Base-by-base conservation (phyloP, 2,888 invertebrate species). In the Amitus sp. region DNA sequence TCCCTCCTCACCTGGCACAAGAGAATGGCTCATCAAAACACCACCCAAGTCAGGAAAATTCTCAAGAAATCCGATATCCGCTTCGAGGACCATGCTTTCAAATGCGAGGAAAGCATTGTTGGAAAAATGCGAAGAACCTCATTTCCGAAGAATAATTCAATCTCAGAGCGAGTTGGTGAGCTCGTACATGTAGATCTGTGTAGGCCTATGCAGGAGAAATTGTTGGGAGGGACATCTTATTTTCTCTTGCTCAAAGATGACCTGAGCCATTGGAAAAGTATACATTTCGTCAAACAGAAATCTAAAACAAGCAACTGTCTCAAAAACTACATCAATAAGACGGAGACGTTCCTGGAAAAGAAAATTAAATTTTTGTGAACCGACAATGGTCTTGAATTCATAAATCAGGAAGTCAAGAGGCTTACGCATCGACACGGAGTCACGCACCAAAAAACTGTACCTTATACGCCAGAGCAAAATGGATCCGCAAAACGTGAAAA, bases 121-220 rank as follows among this genome's bases (percentile, higher is more conserved):
- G 18, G 18, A 6, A 39, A 39, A 42, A 65, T 60, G 47, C 57
- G 58, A 7, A 33, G 50, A 7, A n/a, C 52, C 1, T 45, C 65
- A 7, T 66, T 67, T 39, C 27, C 49, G 6, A 50, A 28, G 7
- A 62, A 62, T 33, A 18, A 18, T 1, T 37, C 52, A 1, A 60
- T 54, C 19, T 19, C 62, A 9, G 45, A 13, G 6, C 49, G 34
- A 45, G 17, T 37, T 2, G 66, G 65, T 2, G 65, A 69, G 12
- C 19, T 70, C 1, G 37, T 67, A 1, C 66, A 66, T 27, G 62
- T 58, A 1, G 67, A 70, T 13, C 27, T 68, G 1, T 66, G 69
- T 28, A 67, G 69, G 0, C 62, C 50, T 1, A 66, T 70, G 66
- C 57, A 34, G 13, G 34, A 5, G 10, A n/a, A 34, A 3, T 34